Evolutionary conservation across 2,113 vertebrate genomes (phyloP), one percentile per base, ranked within the genome.

Genomic region (Paedocypris sp.): DNA sequence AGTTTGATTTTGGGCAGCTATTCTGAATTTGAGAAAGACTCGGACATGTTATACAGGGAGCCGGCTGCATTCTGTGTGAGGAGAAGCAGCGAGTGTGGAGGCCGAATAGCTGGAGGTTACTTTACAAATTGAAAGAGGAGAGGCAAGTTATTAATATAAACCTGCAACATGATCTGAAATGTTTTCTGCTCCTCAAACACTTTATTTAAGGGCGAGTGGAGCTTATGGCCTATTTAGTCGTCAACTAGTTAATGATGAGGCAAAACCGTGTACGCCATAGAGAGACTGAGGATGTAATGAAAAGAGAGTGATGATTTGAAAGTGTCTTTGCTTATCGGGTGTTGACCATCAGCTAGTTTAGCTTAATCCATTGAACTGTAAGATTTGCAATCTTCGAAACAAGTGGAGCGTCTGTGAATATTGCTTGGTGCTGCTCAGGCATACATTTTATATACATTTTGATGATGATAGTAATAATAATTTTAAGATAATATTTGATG

Each of bases 111-210:
- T 64, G 36, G 26, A 77, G 73, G 77, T 79, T 75, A 61, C 46
- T 71, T 82, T 78, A 75, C 77, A 64, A 70, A 74, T 72, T 73
- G 75, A 79, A 79, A 81, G 70, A 50, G 42, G 78, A 76, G 76
- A 76, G 45, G 69, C 66, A 22, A 56, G 67, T 72, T 83, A 79
- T 79, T 76, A 82, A 80, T 81, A 82, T 69, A 73, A 63, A 51
- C 62, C 28, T 32, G 69, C 45, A 60, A 59, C 31, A 18, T 63
- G 73, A 77, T 76, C 71, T 74, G 46, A 10, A 61, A 38, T 20
- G 50, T 60, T 39, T 26, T 47, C 39, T 31, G 29, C 6, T 12
- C 13, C 35, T 51, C 28, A 33, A 19, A 16, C 29, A 22, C 26
- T 62, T 32, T 61, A 69, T 59, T 52, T 25, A 63, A 51, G 61